Evolutionary conservation across 1,140 invertebrate species (phyloP).

Genomic region (Hycleus cichorii): DNA sequence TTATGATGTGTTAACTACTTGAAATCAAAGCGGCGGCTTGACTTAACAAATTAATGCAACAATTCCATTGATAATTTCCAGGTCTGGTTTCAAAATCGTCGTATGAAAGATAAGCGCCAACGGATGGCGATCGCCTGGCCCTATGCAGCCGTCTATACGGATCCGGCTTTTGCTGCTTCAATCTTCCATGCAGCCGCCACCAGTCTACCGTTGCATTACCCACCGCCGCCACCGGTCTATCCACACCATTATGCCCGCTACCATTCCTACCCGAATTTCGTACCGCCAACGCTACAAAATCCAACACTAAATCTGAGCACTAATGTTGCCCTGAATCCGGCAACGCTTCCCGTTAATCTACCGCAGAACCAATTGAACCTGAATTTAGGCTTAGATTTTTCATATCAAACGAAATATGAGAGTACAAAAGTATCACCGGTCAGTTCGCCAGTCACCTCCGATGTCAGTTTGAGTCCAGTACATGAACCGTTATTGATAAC

Average conservation of each 20-base stretch:
- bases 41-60: constrained; percentile 3
- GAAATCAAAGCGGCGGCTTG: constrained; percentile 17
- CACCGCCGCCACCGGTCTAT: constrained; percentile 44
- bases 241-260: constrained; percentile 35
- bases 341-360: constrained; percentile 12
- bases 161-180: constrained; percentile 86
- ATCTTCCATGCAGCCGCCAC: constrained; percentile 81
- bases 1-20: constrained; percentile 34
- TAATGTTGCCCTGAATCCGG: constrained; percentile 3
- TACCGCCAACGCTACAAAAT: constrained; percentile 26
- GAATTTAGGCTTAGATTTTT: constrained; percentile 34
- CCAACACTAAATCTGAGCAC: constrained; percentile 13
- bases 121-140: constrained; percentile 90
- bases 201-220: constrained; percentile 42
- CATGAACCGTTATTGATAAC: constrained; percentile 31
- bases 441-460: constrained; percentile 31
- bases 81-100: constrained; percentile 98
- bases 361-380: constrained; percentile 30
- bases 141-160: constrained; percentile 85
- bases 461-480: constrained; percentile 35
- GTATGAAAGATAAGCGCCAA: constrained; percentile 99
- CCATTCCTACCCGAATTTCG: constrained; percentile 42
- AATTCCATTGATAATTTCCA: constrained; percentile 42
- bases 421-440: constrained; percentile 26
- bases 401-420: constrained; percentile 20